Evolutionary conservation across 2,113 vertebrate species (phyloP).

Genomic region (Hypomesus transpacificus): DNA sequence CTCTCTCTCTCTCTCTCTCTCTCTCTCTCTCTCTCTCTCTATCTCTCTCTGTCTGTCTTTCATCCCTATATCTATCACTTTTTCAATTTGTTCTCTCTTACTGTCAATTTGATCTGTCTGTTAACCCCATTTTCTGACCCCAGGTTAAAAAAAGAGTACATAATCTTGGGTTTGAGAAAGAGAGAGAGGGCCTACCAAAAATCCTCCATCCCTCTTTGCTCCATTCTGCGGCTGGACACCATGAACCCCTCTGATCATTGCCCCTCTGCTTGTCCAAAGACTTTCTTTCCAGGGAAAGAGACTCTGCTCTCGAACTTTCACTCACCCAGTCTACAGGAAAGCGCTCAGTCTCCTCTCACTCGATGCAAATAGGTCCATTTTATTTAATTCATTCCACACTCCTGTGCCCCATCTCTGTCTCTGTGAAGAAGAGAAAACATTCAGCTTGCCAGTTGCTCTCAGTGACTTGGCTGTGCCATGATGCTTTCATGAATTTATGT

Average conservation of each 20-base stretch:
- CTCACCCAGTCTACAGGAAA: slow-evolving; percentile 23
- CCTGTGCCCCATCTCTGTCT: neutral
- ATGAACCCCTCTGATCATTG: neutral
- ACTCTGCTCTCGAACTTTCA: slow-evolving; percentile 21
- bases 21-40: neutral
- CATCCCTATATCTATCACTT: slow-evolving; percentile 6
- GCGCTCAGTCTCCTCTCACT: slow-evolving; percentile 32
- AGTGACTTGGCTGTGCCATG: neutral
- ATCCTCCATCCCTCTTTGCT: neutral
- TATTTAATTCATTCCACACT: slow-evolving; percentile 43
- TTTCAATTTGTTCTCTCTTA: neutral
- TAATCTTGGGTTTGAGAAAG: neutral
- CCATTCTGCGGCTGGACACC: neutral
- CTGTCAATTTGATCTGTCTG: slow-evolving; percentile 26
- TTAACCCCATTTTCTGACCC: slow-evolving; percentile 26
- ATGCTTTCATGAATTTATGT: slow-evolving; percentile 5
- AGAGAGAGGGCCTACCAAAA: slow-evolving; percentile 12
- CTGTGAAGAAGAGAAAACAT: slow-evolving; percentile 34
- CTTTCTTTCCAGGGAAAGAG: slow-evolving; percentile 11
- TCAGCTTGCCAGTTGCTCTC: slow-evolving; percentile 29
- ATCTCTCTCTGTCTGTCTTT: neutral
- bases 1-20: neutral
- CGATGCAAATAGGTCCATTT: slow-evolving; percentile 53
- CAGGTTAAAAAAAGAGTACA: slow-evolving; percentile 29
- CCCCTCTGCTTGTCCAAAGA: slow-evolving; percentile 4